Conservation (phyloP, 2,888 invertebrate genomes). For the Podotricha telesiphe region DNA sequence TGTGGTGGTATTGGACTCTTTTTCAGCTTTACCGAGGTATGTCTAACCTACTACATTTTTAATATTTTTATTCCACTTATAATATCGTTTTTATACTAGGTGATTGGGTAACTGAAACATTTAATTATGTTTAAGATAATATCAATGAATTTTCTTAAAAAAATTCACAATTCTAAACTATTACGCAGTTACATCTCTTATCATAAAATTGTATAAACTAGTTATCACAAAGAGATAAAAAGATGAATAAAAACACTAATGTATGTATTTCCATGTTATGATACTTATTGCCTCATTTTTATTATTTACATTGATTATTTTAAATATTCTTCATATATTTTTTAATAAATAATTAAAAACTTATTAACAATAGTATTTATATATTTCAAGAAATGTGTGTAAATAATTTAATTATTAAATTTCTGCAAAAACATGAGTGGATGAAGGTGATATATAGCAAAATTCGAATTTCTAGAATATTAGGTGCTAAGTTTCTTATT, state of each 20-base stretch:
- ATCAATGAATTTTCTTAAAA: not conserved
- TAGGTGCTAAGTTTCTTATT: not conserved
- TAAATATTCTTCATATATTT: not conserved
- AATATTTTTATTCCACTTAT: not conserved
- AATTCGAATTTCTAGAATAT: not conserved
- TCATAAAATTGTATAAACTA: not conserved
- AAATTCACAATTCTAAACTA: not conserved
- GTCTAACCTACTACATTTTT: not conserved
- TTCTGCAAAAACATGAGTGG: not conserved
- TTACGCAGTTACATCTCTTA: not conserved
- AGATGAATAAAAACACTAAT: not conserved
- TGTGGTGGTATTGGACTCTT: constrained; percentile 97
- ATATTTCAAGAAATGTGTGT: not conserved
- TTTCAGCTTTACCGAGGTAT: constrained; percentile 98
- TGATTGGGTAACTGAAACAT: not conserved
- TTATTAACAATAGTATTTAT: not conserved
- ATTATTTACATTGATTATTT: not conserved
- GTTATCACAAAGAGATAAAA: constrained; percentile 7
- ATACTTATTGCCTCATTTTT: not conserved
- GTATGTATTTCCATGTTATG: not conserved
- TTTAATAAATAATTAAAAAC: not conserved
- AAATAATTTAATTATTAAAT: not conserved
- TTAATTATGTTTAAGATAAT: not conserved
- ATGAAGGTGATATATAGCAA: no score
- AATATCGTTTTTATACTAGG: not conserved